A percentile compares a stretch with the other conserved stretches of the same genome.
phyloP scores from a whole-genome alignment of 2,113 vertebrate species.

The Rallus limicola region DNA sequence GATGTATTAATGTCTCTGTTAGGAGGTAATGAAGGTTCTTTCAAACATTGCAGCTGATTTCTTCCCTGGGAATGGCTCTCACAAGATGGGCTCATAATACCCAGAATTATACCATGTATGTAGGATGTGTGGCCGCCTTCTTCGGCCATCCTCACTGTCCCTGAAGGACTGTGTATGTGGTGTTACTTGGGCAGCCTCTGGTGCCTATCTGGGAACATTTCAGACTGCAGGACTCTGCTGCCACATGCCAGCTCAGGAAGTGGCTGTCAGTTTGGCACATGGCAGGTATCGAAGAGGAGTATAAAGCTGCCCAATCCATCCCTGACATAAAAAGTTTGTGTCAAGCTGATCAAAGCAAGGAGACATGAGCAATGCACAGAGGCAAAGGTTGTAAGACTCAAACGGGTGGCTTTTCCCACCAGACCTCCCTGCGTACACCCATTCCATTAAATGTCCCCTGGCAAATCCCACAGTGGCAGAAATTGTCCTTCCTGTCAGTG shows the following conservation, averaged over 20 bases:
- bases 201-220: background rate
- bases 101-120: background rate
- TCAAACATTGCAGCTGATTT: background rate
- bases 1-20: background rate
- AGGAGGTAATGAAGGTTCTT: background rate
- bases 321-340: background rate
- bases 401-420: background rate
- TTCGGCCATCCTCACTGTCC: background rate
- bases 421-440: background rate
- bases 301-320: background rate
- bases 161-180: fast-evolving
- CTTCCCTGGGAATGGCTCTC: background rate
- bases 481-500: background rate
- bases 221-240: background rate
- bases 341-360: background rate
- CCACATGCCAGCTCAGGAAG: background rate
- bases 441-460: background rate
- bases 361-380: background rate
- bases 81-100: background rate
- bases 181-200: background rate
- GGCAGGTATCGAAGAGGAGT: background rate
- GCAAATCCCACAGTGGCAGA: background rate
- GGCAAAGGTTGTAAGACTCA: background rate
- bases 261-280: background rate
- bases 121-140: background rate